Evolutionary conservation across 2,113 vertebrate genomes (phyloP).

Genomic region (Setophaga kirtlandii): DNA sequence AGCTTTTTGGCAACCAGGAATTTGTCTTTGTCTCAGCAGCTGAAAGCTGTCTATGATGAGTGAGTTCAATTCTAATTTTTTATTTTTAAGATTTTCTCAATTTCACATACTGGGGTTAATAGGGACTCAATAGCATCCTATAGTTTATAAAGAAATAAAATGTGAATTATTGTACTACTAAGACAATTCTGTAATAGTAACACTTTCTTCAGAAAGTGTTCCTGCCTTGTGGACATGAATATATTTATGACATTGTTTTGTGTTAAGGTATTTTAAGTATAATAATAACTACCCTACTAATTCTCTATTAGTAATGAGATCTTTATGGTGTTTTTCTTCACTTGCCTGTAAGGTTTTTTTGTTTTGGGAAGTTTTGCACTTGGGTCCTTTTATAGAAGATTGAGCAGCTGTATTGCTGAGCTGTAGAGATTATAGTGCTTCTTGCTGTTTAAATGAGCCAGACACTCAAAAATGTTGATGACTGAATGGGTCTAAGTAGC

Average conservation of each 20-base stretch:
- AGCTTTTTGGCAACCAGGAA: conserved; percentile 86
- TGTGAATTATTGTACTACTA: not conserved
- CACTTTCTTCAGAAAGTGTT: not conserved
- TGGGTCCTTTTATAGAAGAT: not conserved
- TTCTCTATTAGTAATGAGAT: not conserved
- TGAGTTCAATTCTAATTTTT: conserved; percentile 70
- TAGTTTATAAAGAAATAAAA: not conserved
- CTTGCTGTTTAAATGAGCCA: not conserved
- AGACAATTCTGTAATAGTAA: not conserved
- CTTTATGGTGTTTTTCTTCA: not conserved
- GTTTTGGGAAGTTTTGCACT: not conserved
- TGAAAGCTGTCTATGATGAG: conserved; percentile 89
- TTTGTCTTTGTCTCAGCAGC: conserved; percentile 85
- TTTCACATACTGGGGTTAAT: not conserved
- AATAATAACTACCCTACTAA: not conserved
- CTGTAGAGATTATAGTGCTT: not conserved
- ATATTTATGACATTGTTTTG: not conserved
- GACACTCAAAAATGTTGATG: not conserved
- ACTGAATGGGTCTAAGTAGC: not conserved
- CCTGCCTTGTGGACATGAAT: not conserved
- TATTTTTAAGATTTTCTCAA: not conserved
- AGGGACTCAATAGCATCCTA: not conserved
- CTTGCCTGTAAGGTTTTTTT: not conserved
- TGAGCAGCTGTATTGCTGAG: not conserved
- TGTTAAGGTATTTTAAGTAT: not conserved